Evolutionary conservation across 2,888 invertebrate genomes (phyloP).

Genomic region (Pseudanteris insignis): DNA sequence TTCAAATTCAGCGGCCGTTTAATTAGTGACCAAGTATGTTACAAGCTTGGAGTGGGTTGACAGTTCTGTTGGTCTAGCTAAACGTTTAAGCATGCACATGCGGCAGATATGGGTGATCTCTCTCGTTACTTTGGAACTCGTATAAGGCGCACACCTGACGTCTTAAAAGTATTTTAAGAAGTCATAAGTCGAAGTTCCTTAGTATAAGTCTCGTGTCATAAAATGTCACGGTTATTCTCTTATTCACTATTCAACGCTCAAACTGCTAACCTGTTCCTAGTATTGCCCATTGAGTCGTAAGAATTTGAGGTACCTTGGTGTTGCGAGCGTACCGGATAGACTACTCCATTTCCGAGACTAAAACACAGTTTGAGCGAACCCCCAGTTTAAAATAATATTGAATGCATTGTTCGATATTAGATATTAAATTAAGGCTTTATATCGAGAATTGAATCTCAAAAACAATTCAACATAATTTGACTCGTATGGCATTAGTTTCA

Average conservation of each 20-base stretch:
- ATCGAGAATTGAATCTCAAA: neutral
- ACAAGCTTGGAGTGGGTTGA: no score
- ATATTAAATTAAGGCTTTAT: neutral
- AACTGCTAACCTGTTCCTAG: conserved; percentile 81
- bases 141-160: no score
- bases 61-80: neutral
- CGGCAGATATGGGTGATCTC: conserved; percentile 20
- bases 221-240: conserved; percentile 31
- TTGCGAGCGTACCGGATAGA: conserved; percentile 81
- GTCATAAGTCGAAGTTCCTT: conserved; percentile 48
- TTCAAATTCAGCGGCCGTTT: neutral
- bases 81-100: conserved; percentile 47
- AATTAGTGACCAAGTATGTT: no score
- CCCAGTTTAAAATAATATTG: conserved; percentile 50
- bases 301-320: conserved; percentile 74
- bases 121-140: conserved; percentile 53
- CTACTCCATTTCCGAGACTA: conserved; percentile 91
- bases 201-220: conserved; percentile 47
- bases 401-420: neutral
- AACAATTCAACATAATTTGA: neutral
- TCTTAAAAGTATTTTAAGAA: conserved; percentile 20
- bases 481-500: no score
- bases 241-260: conserved; percentile 47
- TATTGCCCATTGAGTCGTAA: conserved; percentile 91
- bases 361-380: conserved; percentile 64